Conservation (phyloP, 2,113 vertebrate genomes). For the Labeo catla region DNA sequence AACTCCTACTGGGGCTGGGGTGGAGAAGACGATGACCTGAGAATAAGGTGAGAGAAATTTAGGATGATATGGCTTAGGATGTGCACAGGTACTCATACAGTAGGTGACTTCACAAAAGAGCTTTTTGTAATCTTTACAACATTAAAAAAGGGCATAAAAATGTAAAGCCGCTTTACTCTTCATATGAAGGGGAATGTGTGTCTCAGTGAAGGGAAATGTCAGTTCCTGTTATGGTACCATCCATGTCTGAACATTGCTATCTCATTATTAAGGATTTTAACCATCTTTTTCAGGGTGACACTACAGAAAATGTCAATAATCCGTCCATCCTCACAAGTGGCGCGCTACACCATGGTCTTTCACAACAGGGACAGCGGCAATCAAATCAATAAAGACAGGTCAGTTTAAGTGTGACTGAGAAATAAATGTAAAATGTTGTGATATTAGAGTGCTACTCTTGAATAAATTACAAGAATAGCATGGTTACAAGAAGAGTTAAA, state of each 20-base stretch:
- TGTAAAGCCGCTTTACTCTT: not conserved
- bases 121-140: not conserved
- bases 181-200: not conserved
- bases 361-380: constrained; percentile 92
- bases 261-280: not conserved
- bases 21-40: constrained; percentile 97
- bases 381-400: constrained; percentile 87
- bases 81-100: not conserved
- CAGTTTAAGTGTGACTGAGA: not conserved
- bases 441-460: not conserved
- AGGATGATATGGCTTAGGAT: not conserved
- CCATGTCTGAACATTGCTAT: not conserved
- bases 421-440: not conserved
- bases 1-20: constrained; percentile 99
- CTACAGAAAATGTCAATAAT: constrained; percentile 89
- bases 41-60: constrained; percentile 81
- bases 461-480: no score
- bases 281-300: constrained; percentile 78
- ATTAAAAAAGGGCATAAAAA: not conserved
- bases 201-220: not conserved
- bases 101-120: not conserved
- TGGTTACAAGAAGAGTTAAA: not conserved
- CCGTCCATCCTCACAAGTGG: constrained; percentile 81
- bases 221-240: not conserved
- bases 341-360: constrained; percentile 95